Conservation (phyloP, 2,888 invertebrate genomes). For the Drosophila merina region DNA sequence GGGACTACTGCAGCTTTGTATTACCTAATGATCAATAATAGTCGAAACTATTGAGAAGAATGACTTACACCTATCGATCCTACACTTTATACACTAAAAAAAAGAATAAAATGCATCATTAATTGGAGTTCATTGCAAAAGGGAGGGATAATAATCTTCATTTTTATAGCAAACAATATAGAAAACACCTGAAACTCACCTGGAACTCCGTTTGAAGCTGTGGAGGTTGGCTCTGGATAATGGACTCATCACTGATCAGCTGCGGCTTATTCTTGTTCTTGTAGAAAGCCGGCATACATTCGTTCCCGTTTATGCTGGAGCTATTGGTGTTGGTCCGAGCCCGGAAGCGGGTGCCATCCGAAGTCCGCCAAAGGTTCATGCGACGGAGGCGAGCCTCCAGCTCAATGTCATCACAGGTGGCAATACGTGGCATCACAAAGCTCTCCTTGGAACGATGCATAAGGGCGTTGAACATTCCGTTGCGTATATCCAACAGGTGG, state of each 20-base stretch:
- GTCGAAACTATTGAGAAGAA: not conserved
- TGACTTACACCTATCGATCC: not conserved
- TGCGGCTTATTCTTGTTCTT: conserved; percentile 75
- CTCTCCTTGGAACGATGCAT: conserved; percentile 56
- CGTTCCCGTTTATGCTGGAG: conserved; percentile 49
- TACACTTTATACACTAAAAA: not conserved
- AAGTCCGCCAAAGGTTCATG: conserved; percentile 70
- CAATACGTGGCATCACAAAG: conserved; percentile 68
- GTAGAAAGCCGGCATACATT: conserved; percentile 81
- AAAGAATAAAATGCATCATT: too few species aligned
- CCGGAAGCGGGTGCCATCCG: conserved; percentile 36
- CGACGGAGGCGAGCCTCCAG: conserved; percentile 75
- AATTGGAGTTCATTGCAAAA: too few species aligned
- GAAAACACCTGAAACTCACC: conserved; percentile 54
- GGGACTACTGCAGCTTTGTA: conserved; percentile 8
- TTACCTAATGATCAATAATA: conserved; percentile 20
- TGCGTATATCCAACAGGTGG: conserved; percentile 74
- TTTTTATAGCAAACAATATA: not conserved
- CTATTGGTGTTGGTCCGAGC: conserved; percentile 13
- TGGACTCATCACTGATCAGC: conserved; percentile 74
- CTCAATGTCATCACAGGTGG: conserved; percentile 80
- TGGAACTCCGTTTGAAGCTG: conserved; percentile 77
- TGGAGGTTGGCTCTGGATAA: conserved; percentile 79
- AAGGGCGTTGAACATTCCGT: conserved; percentile 63
- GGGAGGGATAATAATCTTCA: too few species aligned